These are phyloP conservation scores for Anhinga rufa DNA, from an alignment of 2,113 vertebrate species.

Conservation along the genomic window DNA sequence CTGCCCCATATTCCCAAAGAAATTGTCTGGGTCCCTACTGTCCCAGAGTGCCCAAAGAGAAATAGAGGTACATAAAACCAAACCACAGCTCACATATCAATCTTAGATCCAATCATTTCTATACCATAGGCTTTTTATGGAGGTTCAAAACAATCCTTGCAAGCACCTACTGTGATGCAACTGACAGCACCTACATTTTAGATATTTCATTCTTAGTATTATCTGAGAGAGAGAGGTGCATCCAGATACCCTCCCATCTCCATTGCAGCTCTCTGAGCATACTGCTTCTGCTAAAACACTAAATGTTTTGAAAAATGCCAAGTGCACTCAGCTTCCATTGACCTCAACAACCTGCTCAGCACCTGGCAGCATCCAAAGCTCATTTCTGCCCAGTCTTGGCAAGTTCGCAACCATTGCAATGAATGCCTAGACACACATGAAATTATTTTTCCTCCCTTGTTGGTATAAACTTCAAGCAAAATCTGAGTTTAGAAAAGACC, in stretches of 20 bases:
- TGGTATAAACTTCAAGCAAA: neutral
- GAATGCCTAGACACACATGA: fast-evolving
- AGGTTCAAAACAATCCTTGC: neutral
- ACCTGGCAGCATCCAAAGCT: neutral
- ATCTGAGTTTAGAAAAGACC: neutral
- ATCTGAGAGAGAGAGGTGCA: neutral
- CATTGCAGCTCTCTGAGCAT: neutral
- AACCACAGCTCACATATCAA: neutral
- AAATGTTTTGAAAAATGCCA: neutral
- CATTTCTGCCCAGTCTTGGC: neutral
- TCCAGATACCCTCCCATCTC: neutral
- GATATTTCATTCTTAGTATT: neutral
- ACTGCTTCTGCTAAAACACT: neutral
- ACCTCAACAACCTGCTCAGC: neutral
- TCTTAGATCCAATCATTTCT: neutral
- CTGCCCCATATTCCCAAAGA: neutral
- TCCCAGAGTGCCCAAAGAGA: neutral
- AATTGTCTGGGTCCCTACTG: neutral
- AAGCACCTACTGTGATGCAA: neutral
- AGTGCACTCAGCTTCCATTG: neutral
- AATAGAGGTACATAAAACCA: neutral
- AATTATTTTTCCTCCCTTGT: neutral
- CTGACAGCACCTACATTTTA: neutral
- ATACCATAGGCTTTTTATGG: neutral
- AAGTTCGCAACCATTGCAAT: neutral